Conservation (phyloP, 2,113 vertebrate species). For the Chionodraco myersi region DNA sequence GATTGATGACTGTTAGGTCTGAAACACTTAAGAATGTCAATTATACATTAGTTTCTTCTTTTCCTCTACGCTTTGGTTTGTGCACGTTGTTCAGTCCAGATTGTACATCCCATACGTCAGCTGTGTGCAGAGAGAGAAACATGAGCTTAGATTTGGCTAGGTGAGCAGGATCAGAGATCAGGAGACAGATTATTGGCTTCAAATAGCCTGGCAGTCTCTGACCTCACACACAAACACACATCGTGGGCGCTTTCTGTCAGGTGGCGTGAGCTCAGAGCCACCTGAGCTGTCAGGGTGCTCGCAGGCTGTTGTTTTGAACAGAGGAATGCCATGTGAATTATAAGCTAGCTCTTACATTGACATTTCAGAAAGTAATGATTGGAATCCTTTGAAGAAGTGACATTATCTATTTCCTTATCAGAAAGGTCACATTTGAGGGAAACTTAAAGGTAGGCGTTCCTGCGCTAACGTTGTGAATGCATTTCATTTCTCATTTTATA, state of each 20-base stretch:
- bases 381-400: neutral
- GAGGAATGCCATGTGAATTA: constrained; percentile 30
- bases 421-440: constrained; percentile 5
- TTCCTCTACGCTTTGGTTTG: neutral
- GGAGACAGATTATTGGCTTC: constrained; percentile 72
- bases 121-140: constrained; percentile 38
- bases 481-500: neutral
- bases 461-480: neutral
- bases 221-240: neutral
- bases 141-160: constrained; percentile 46
- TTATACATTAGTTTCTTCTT: neutral
- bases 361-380: neutral
- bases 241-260: constrained; percentile 45
- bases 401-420: neutral
- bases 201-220: constrained; percentile 48
- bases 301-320: constrained; percentile 17
- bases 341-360: constrained; percentile 31
- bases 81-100: constrained; percentile 12
- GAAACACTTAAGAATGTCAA: constrained; percentile 6
- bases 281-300: constrained; percentile 34
- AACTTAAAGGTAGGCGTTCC: neutral
- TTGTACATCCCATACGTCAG: constrained; percentile 36
- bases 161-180: constrained; percentile 58
- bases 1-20: constrained; percentile 8
- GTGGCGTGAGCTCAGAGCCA: constrained; percentile 45